Evolutionary conservation across 2,888 invertebrate species (phyloP), one percentile per base, ranked within the genome.

Genomic region (Ceramica pisi): DNA sequence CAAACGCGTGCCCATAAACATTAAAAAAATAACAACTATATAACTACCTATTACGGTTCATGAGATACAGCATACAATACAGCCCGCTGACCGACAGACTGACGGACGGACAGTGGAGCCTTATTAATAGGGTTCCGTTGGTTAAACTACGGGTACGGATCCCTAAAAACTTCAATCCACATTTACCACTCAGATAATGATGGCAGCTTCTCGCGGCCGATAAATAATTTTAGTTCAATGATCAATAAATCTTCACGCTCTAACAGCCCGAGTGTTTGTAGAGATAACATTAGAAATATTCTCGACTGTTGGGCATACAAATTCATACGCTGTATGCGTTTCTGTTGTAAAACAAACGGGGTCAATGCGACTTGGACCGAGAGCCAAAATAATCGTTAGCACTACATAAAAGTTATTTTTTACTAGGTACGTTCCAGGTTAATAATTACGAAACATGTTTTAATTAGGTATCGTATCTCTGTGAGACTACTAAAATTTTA

Each of bases 241-340:
- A 63, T 70, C 59, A 70, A 81, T 78, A 81, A 76, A 78, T 81
- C 77, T 81, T 57, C 57, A 66, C 48, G 59, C 50, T 55, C 53
- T 41, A 70, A 60, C 63, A 31, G 59, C 26, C 62, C 23, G 16
- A 76, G 55, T 76, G 65, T 81, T 78, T 66, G 53, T 76, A 70
- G 44, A 76, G 70, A 81, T 63, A 82, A 63, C 65, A 72, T 78
- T 68, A 63, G 68, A 76, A 66, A 59, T 76, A 78, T 75, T 31
- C 59, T 81, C 55, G 62, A n/a, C 35, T 46, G 51, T 19, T 75
- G 26, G n/a, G 51, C 23, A 50, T 23, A 53, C 69, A 44, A n/a
- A 50, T 19, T 44, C 56, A 48, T 67, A 55, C 26, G 48, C 50
- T n/a, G 38, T 57, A 48, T 16, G 23, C 23, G 7, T 57, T 53